Percentiles rank a stretch among this genome's conserved stretches.
Conservation (phyloP, 2,797 vertebrate species). For the Arremon aurantiirostris region DNA sequence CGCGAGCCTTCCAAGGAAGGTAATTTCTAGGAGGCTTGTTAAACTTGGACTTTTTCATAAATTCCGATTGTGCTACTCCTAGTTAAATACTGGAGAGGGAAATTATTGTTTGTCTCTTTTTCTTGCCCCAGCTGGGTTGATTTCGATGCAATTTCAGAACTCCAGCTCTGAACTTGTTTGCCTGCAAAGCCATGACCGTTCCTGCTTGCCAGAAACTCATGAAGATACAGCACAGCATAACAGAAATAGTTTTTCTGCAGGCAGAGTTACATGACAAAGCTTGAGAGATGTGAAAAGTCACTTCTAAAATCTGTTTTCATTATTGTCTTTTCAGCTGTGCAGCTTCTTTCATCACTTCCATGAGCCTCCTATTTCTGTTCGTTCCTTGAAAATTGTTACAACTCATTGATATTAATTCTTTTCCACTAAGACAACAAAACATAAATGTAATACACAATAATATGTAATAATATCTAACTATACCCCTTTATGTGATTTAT, state of each 20-base stretch:
- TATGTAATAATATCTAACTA: background rate
- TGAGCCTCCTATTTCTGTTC: background rate
- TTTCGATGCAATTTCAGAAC: background rate
- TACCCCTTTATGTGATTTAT: background rate
- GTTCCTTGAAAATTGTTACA: background rate
- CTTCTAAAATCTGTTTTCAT: background rate
- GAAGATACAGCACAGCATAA: background rate
- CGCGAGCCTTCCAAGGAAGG: background rate
- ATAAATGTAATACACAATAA: background rate
- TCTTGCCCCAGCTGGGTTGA: background rate
- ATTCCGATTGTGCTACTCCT: background rate
- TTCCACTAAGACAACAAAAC: background rate
- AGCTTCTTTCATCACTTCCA: background rate
- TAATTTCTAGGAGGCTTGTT: background rate
- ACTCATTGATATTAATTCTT: background rate
- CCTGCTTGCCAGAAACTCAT: background rate
- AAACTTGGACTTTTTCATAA: background rate
- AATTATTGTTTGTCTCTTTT: background rate
- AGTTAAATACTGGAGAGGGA: background rate
- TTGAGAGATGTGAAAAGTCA: background rate
- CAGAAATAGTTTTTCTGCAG: background rate
- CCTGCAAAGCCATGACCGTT: background rate
- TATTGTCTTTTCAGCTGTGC: background rate
- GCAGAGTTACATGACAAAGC: background rate
- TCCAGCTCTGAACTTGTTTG: background rate